Base-by-base conservation (phyloP, 1,140 invertebrate genomes). In the Mactra quadrangularis region DNA sequence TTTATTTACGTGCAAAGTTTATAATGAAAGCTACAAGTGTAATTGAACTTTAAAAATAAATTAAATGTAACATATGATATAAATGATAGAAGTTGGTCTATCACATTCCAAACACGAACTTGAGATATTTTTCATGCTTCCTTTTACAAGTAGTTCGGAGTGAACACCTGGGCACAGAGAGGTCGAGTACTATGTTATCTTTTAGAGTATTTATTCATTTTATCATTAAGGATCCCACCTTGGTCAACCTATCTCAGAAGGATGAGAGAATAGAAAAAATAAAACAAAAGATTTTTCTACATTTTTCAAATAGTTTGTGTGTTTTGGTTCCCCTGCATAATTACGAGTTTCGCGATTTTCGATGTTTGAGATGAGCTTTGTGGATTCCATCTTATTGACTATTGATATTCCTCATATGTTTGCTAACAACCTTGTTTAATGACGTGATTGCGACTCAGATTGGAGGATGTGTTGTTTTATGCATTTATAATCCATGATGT, bases 31-130 rank as follows among this genome's bases (percentile, higher is more conserved):
- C 68, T 60, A 45, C 45, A 35, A 81, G 77, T 64, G 55, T 81
- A 81, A 81, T 81, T 66, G 77, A 81, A 81, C n/a, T 81, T 81
- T 81, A 81, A 81, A 81, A 81, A 70, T 81, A 81, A 81, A 81
- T 81, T 81, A 70, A 81, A 71, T 19, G 64, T 25, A 71, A 50
- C 66, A 68, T 35, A 52, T 81, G 77, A 81, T 81, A 70, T 11
- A 33, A 29, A 47, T 81, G 62, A 81, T 68, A 59, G 45, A 66
- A 38, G 66, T 19, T 33, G 31, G 17, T 25, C 38, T 33, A 3
- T n/a, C n/a, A 62, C 64, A 81, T 81, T 81, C 77, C 77, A 71
- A 64, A 71, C 57, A 29, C 25, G 50, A 47, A 71, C 66, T 31
- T 55, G 77, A 81, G 71, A 81, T 81, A 81, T 50, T 76, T 72